Conservation (phyloP, 2,797 vertebrate species). For the Coregonus ussuriensis region DNA sequence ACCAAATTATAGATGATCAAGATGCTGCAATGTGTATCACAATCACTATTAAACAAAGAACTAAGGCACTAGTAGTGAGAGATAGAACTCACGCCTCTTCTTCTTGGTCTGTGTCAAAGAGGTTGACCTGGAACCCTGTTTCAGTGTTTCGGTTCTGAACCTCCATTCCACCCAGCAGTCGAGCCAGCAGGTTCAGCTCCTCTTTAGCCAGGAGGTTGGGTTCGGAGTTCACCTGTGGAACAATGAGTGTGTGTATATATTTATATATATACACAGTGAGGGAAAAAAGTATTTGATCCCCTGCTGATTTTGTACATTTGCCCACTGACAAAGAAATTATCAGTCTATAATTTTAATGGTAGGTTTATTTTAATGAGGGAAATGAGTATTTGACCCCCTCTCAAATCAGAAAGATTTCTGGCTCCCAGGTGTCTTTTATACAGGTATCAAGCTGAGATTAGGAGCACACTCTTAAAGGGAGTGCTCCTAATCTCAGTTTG, state of each 20-base stretch:
- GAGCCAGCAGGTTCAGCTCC: slow-evolving; percentile 91
- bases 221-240: slow-evolving; percentile 68
- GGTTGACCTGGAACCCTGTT: slow-evolving; percentile 79
- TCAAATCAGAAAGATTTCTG: too few relatives aligned
- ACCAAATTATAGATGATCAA: slow-evolving; percentile 1
- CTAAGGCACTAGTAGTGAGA: background rate
- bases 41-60: slow-evolving; percentile 1
- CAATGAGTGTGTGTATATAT: background rate
- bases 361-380: too few relatives aligned
- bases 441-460: too few relatives aligned
- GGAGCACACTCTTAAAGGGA: too few relatives aligned
- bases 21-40: background rate
- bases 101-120: slow-evolving; percentile 83
- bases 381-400: too few relatives aligned
- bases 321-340: too few relatives aligned
- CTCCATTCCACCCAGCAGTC: slow-evolving; percentile 86
- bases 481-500: too few relatives aligned
- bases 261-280: too few relatives aligned
- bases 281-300: too few relatives aligned
- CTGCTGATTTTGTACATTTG: too few relatives aligned
- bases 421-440: too few relatives aligned
- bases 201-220: slow-evolving; percentile 91
- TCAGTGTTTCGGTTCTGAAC: slow-evolving; percentile 68
- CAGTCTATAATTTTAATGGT: too few relatives aligned
- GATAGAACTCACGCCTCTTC: slow-evolving; percentile 80